Conservation (phyloP, 2,888 invertebrate genomes). For the Ametastegia equiseti region DNA sequence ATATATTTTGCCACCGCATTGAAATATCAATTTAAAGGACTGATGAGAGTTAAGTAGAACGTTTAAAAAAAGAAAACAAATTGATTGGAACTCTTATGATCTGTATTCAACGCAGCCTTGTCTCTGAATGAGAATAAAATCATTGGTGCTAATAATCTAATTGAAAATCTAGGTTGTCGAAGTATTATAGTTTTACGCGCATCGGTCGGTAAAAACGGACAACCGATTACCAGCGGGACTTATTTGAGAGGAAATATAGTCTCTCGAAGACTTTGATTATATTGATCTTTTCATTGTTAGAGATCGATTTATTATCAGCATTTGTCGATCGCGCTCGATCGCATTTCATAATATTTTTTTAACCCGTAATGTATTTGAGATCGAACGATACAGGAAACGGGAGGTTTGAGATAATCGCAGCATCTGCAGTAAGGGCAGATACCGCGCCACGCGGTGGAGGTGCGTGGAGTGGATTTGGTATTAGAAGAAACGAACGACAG, state of each 20-base stretch:
- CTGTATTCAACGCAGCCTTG: neutral
- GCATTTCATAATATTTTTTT: slow-evolving; percentile 61
- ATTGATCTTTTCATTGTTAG: slow-evolving; percentile 21
- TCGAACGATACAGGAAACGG: slow-evolving; percentile 63
- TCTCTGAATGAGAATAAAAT: neutral
- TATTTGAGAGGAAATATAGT: neutral
- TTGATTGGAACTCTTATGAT: neutral
- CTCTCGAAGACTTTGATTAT: neutral
- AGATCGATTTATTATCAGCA: slow-evolving; percentile 19
- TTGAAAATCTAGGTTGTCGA: slow-evolving; percentile 3
- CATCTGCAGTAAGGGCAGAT: slow-evolving; percentile 31
- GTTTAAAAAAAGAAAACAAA: neutral
- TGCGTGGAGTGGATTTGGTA: slow-evolving; percentile 35
- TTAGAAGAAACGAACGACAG: slow-evolving; percentile 19
- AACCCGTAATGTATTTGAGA: slow-evolving; percentile 75
- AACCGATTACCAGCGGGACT: neutral
- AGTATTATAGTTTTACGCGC: neutral
- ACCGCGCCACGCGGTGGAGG: slow-evolving; percentile 42
- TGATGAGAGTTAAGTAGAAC: neutral
- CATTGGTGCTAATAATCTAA: slow-evolving; percentile 24
- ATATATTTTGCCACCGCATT: too few species aligned
- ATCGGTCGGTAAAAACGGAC: slow-evolving; percentile 8
- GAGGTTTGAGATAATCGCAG: slow-evolving; percentile 61
- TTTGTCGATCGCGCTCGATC: slow-evolving; percentile 61
- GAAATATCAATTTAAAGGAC: neutral